Evolutionary conservation across 2,888 invertebrate genomes (phyloP).

Genomic region (Gryllus longicercus): DNA sequence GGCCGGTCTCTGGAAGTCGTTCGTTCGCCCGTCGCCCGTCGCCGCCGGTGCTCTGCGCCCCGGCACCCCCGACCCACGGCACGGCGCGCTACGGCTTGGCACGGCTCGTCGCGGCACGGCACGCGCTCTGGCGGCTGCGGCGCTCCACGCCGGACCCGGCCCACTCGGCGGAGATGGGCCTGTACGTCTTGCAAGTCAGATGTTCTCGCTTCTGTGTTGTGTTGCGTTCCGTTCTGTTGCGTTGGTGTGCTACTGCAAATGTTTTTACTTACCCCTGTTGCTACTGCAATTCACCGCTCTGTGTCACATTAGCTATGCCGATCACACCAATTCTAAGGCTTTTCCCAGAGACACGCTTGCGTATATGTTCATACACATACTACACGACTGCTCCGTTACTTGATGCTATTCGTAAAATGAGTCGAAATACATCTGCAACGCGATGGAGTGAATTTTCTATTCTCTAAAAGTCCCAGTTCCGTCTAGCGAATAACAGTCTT

Average conservation of each 20-base stretch:
- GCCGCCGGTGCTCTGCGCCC: constrained; percentile 50
- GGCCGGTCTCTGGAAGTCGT: constrained; percentile 39
- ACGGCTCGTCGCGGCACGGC: constrained; percentile 67
- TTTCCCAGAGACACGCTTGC: constrained; percentile 10
- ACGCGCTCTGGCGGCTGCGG: constrained; percentile 67
- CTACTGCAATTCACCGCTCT: neutral
- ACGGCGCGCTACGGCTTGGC: constrained; percentile 69
- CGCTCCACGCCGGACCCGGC: constrained; percentile 32
- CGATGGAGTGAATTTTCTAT: no score
- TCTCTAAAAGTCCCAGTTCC: no score
- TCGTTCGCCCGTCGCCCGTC: constrained; percentile 47
- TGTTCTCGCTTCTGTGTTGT: constrained; percentile 17
- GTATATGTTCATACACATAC: neutral
- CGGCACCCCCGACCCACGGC: constrained; percentile 46
- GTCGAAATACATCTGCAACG: no score
- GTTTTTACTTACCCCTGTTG: neutral
- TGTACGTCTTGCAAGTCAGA: constrained; percentile 33
- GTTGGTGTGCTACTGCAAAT: constrained; percentile 7
- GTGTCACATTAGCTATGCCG: neutral
- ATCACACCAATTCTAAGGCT: neutral
- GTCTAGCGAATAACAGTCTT: no score
- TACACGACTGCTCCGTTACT: neutral
- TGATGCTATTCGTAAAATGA: no score
- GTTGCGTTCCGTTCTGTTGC: constrained; percentile 1
- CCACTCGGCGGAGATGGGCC: constrained; percentile 37